Percentiles rank a stretch among this genome's conserved stretches.
Conservation (phyloP, 1,140 invertebrate genomes). For the Oryzaephilus surinamensis region DNA sequence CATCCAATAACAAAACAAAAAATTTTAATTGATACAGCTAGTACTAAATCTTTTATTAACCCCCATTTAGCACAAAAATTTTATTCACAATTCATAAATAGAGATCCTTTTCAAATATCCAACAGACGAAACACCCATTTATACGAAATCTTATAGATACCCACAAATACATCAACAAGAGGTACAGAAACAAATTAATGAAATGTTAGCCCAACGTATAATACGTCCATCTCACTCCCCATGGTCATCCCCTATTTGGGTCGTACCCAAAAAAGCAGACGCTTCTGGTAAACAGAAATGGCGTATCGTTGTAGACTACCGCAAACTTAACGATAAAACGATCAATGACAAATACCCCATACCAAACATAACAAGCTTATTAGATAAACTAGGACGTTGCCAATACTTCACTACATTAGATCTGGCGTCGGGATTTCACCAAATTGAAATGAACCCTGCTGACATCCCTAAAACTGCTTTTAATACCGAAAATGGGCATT, state of each 20-base stretch:
- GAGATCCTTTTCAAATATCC: too few species aligned
- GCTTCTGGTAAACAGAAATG: too few species aligned
- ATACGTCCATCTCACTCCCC: constrained; percentile 1
- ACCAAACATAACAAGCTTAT: constrained; percentile 1
- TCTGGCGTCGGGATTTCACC: too few species aligned
- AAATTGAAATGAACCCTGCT: neutral
- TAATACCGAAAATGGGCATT: neutral
- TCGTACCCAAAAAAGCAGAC: constrained; percentile 7
- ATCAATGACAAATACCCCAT: constrained; percentile 5
- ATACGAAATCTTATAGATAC: constrained; percentile 1
- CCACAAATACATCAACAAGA: neutral
- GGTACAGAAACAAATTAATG: constrained; percentile 5
- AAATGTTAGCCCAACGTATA: constrained; percentile 3
- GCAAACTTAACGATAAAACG: too few species aligned
- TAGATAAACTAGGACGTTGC: constrained; percentile 1
- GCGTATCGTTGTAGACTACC: constrained; percentile 6
- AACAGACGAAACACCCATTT: constrained; percentile 1
- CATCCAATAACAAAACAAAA: too few species aligned
- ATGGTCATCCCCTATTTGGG: constrained; percentile 2
- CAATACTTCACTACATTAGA: constrained; percentile 1
- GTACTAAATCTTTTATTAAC: too few species aligned
- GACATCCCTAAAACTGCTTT: constrained; percentile 1
- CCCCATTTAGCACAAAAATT: too few species aligned
- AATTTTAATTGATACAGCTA: too few species aligned
- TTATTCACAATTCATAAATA: too few species aligned